phyloP scores from a whole-genome alignment of 2,888 invertebrate genomes.

The Trichogramma dendrolimi region DNA sequence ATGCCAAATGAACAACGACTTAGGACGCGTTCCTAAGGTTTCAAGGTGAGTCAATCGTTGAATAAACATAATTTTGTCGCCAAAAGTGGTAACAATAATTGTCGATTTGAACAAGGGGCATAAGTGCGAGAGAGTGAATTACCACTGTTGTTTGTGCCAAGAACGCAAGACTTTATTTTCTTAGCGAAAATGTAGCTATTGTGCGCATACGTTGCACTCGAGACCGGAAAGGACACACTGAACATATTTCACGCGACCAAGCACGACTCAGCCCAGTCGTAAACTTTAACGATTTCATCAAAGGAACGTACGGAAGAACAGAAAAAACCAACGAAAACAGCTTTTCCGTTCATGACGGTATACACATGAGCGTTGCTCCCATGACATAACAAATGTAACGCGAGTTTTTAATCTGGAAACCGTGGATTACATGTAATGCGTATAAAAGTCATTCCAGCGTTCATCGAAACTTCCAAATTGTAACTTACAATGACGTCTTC shows the following conservation, averaged over 20 bases:
- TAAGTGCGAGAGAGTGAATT: slow-evolving; percentile 14
- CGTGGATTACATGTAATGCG: no score
- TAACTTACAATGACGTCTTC: slow-evolving; percentile 18
- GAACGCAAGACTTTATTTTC: slow-evolving; percentile 10
- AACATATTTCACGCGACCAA: slow-evolving; percentile 7
- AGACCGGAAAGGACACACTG: neutral
- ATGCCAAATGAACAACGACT: slow-evolving; percentile 13
- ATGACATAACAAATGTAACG: no score
- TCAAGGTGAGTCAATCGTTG: no score
- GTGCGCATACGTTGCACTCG: neutral
- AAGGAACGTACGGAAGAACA: neutral
- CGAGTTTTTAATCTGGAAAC: no score
- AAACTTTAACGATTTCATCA: slow-evolving; percentile 25
- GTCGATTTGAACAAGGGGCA: neutral
- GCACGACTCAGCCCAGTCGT: slow-evolving; percentile 1
- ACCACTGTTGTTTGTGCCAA: slow-evolving; percentile 6
- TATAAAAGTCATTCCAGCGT: slow-evolving; percentile 14
- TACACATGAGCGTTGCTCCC: no score
- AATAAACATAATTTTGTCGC: neutral
- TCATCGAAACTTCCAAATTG: slow-evolving; percentile 22
- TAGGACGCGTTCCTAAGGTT: neutral
- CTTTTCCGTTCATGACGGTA: slow-evolving; percentile 5
- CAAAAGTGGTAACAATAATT: slow-evolving; percentile 18
- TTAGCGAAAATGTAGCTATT: slow-evolving; percentile 12
- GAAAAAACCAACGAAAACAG: slow-evolving; percentile 11